Conservation (phyloP, 2,888 invertebrate genomes). For the Cantharis flavilabris region DNA sequence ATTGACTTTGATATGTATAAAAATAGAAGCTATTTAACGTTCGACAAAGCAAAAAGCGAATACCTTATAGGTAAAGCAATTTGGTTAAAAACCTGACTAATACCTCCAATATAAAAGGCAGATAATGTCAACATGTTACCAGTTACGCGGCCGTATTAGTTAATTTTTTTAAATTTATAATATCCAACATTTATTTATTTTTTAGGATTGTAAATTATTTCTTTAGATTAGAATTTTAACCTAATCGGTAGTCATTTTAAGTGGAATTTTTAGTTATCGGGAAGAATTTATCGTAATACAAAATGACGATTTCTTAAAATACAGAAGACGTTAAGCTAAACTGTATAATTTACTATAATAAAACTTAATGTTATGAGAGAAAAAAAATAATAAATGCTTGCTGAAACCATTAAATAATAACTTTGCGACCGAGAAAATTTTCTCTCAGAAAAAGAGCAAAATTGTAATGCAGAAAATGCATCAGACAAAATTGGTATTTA, state of each 20-base stretch:
- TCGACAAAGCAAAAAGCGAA: not conserved
- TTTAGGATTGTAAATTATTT: not conserved
- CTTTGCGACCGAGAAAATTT: not conserved
- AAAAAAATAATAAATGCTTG: not conserved
- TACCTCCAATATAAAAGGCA: not conserved
- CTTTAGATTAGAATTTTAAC: not conserved
- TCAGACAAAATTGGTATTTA: not conserved
- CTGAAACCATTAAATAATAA: not conserved
- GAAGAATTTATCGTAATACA: not conserved
- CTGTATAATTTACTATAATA: not conserved
- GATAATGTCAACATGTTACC: not conserved
- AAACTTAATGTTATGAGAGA: not conserved
- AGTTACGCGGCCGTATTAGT: not conserved
- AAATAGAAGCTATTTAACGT: not conserved
- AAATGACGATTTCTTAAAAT: not conserved
- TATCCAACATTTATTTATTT: not conserved
- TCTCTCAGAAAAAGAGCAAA: not conserved
- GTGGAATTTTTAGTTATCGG: not conserved
- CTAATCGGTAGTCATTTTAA: not conserved
- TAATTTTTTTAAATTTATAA: not conserved
- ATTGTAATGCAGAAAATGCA: not conserved
- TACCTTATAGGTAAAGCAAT: not conserved
- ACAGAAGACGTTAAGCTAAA: not conserved
- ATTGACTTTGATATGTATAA: not conserved
- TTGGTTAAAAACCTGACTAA: not conserved